Evolutionary conservation across 2,888 invertebrate genomes (phyloP), one percentile per base, ranked within the genome.

Genomic region (Meteorus cinctellus): DNA sequence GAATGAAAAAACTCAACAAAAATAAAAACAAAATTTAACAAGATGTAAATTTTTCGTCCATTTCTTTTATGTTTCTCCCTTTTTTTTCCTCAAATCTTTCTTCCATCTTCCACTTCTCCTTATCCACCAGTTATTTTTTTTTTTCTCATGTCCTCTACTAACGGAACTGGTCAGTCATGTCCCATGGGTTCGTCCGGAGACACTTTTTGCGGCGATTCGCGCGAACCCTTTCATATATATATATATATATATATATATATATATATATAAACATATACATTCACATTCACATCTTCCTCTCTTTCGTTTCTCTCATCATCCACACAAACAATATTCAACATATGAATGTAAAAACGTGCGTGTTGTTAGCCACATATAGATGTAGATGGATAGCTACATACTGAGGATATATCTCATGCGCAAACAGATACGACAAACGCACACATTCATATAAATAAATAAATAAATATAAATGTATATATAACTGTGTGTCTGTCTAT

Each of bases 321-420:
- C 41, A 41, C 41, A 41, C 41, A 41, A 41, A 41, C 41, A 41
- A 12, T 41, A 41, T 41, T 0, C 8, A 41, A 41, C 12, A 41
- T 41, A 79, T 78, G 77, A 76, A 79, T 81, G 81, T 78, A 80
- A 74, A 62, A 72, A 27, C 79, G 80, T 79, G 79, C 79, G 74
- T 79, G 78, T 81, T 80, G 78, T 81, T 80, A 81, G 80, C 79
- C 79, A 79, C 80, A 41, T 41, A 76, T 76, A 81, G 81, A 81
- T 81, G 80, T 79, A 81, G 76, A 65, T 76, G 78, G 71, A 78
- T 77, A 77, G 75, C 77, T 70, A 62, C 55, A 59, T 74, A 72
- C 75, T 51, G 16, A 29, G 67, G 55, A 12, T 41, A 72, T 59
- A 66, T 73, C 60, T 62, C 72, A 59, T 66, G 76, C 51, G 16